A percentile compares a stretch with the other conserved stretches of the same genome.
Evolutionary conservation across 2,888 invertebrate species (phyloP).

Genomic region (Nephrotoma guestfalica): DNA sequence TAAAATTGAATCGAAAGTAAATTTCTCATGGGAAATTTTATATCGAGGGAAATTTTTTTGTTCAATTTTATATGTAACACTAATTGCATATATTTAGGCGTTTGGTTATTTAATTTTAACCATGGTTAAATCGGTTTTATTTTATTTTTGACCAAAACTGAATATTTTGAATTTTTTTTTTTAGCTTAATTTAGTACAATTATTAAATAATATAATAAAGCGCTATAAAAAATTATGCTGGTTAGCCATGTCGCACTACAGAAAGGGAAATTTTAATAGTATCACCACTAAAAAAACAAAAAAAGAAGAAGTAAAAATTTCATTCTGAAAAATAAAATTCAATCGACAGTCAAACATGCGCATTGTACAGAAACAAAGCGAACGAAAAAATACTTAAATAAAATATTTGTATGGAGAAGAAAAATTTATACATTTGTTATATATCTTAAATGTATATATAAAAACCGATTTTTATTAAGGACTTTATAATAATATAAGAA

Average conservation of each 20-base stretch:
- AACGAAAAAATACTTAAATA: not conserved
- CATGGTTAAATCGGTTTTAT: too few species aligned
- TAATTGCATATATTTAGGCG: not conserved
- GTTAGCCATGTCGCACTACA: not conserved
- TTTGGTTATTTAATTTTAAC: too few species aligned
- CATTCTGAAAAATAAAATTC: not conserved
- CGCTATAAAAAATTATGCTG: not conserved
- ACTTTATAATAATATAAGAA: not conserved
- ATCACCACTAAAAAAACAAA: not conserved
- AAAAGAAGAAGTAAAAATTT: not conserved
- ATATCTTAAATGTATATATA: not conserved
- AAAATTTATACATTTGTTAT: not conserved
- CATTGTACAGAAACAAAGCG: slow-evolving; percentile 3
- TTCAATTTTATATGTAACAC: not conserved
- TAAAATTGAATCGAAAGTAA: too few species aligned
- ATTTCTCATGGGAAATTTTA: not conserved
- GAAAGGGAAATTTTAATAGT: not conserved
- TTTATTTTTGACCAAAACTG: too few species aligned
- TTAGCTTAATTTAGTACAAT: not conserved
- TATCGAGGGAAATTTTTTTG: not conserved
- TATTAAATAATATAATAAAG: not conserved
- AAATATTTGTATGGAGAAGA: not conserved
- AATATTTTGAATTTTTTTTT: too few species aligned
- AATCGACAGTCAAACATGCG: slow-evolving; percentile 1
- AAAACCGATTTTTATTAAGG: not conserved